A percentile compares a stretch with the other conserved stretches of the same genome.
These are phyloP conservation scores for Myotis yumanensis DNA, from an alignment of 2,113 vertebrate genomes.

Conservation along the genomic window DNA sequence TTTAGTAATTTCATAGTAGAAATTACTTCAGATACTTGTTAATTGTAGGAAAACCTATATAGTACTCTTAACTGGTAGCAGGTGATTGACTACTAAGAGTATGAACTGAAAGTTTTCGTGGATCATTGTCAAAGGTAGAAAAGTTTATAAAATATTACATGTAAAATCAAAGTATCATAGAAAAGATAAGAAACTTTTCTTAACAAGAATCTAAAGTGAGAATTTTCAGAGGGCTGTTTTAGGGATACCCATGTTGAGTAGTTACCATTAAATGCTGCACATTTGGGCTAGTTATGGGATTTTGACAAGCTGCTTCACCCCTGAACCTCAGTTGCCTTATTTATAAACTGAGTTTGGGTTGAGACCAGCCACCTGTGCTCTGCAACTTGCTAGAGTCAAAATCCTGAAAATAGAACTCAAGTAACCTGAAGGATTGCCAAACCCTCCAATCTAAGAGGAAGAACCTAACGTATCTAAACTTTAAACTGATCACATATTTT, in stretches of 20 bases:
- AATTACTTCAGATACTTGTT: background rate
- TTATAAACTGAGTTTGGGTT: background rate
- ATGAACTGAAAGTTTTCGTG: slow-evolving; percentile 54
- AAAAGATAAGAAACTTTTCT: background rate
- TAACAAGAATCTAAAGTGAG: background rate
- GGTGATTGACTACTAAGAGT: slow-evolving; percentile 48
- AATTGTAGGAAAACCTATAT: background rate
- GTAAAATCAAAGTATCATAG: background rate
- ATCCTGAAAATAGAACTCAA: background rate
- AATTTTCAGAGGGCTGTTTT: slow-evolving; percentile 17
- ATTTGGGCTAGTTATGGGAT: background rate
- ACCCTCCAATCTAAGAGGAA: background rate
- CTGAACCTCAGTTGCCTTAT: background rate
- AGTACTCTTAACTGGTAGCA: slow-evolving; percentile 38
- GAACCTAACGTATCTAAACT: background rate
- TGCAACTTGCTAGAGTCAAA: background rate
- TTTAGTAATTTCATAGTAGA: slow-evolving; percentile 6
- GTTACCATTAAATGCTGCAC: background rate
- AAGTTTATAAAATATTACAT: slow-evolving; percentile 56
- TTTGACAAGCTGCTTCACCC: background rate
- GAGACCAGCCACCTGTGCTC: background rate
- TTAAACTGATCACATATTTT: background rate
- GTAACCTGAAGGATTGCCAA: background rate
- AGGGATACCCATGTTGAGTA: background rate
- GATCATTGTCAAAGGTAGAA: slow-evolving; percentile 47